Evolutionary conservation across 2,797 vertebrate genomes (phyloP), one percentile per base, ranked within the genome.

Genomic region (Trachops cirrhosus): DNA sequence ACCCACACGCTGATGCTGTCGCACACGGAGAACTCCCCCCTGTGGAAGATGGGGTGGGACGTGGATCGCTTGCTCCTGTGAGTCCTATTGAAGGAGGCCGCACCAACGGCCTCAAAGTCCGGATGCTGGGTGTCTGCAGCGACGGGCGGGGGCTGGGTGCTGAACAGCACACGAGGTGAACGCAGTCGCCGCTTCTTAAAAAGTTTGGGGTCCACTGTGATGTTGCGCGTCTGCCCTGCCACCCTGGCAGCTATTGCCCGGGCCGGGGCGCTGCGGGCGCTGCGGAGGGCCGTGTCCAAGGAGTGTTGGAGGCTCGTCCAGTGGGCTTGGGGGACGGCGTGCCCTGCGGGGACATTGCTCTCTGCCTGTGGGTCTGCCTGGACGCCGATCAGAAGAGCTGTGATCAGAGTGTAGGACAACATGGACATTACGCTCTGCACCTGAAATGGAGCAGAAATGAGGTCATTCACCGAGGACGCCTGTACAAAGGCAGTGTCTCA

Each of bases 1-100:
- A 99, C 99, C 99, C 99, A 99, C 98, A 98, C 98, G 87, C 99
- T 99, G 98, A 99, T 93, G 16, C 99, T 99, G 95, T 99, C 99
- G 22, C 99, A 99, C 96, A 99, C 99, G 0, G 99, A 99, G 98
- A 99, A 99, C 94, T 99, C 99, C 0, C 99, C 99, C 0, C 99
- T 98, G 98, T 99, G 99, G 98, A 99, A 98, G 75, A 99, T 98
- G 3, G 99, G 98, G 77, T 98, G 99, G 0, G 98, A 95, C 2
- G 98, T 97, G 0, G 97, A 97, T 94, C 99, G 98, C 97, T 98
- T 99, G 92, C 97, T 97, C 98, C 99, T 97, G 95, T 97, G 97
- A 93, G 98, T 99, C 98, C 98, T 98, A 94, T 98, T 99, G 91
- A 97, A 91, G 34, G 98, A 77, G 77, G 93, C 95, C 0, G 84